Base-by-base conservation (phyloP, 2,888 invertebrate species). In the Drosophila mimetica region DNA sequence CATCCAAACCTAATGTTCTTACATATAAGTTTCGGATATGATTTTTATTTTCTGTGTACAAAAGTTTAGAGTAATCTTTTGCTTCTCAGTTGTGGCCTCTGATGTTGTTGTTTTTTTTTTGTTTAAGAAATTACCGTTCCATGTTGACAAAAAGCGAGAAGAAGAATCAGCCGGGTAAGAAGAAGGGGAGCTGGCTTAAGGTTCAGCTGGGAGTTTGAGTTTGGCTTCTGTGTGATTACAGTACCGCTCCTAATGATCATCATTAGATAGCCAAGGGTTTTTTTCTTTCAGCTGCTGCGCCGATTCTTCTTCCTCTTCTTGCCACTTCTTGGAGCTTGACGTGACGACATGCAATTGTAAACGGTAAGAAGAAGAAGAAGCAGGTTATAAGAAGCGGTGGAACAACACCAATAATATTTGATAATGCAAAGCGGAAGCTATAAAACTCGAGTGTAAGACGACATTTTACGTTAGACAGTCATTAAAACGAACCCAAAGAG, bases 381-480 rank as follows among this genome's bases (percentile, higher is more conserved):
- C 32, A 25, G 46, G 46, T n/a, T 46, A 59, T 32, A 58, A 58
- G 50, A 53, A 42, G 69, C 46, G 25, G 59, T 47, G 44, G 58
- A 60, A 39, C 54, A 52, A 48, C 46, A 69, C 54, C 76, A 77
- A 86, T 86, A 84, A 83, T 88, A 88, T 88, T 84, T 84, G 84
- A 86, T 86, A 88, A 84, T 86, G 78, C 60, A 76, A 88, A 84
- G 86, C 88, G 84, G 84, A 84, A 84, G 76, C 86, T 67, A 74
- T 88, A 76, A 86, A 77, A 66, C 63, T 60, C n/a, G 22, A 59
- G 74, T 60, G 64, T 44, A 58, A 76, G 67, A 58, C 74, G 76
- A 73, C 87, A 81, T 73, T 75, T 44, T 41, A 44, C 63, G 39
- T 51, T 77, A 71, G 71, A 39, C 46, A 25, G 42, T 44, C 32